Evolutionary conservation across 2,888 invertebrate genomes (phyloP), one percentile per base, ranked within the genome.

Genomic region (Serripes groenlandicus): DNA sequence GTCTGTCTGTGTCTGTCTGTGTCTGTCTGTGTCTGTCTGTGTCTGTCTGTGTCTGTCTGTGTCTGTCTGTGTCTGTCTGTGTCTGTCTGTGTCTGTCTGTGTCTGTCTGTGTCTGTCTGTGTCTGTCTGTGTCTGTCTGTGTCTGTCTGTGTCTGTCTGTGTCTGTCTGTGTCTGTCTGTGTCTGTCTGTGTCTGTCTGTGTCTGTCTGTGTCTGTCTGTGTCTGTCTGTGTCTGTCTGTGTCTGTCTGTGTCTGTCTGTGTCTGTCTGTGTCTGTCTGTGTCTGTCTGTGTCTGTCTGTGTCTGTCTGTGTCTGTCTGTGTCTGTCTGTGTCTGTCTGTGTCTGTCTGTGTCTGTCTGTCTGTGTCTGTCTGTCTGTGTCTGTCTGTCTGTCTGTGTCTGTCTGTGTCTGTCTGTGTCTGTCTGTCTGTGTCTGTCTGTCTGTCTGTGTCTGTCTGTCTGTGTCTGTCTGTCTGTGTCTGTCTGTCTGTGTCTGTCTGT

Each of bases 371-470:
- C 62, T 74, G 60, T 74, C 60, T 42, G 60, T 74, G 42, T 74
- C 28, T 74, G 42, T 74, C 28, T 34, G 62, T 74, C 62, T 42
- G 62, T 62, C 62, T 62, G 62, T 74, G 74, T 62, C 74, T 74
- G 62, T 74, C 62, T 74, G 62, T 74, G 42, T 74, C 62, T 74
- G 62, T 74, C 62, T 74, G 62, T 72, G 58, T 42, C 42, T 42
- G 42, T 18, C 42, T n/a, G n/a, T n/a, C n/a, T n/a, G n/a, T 42
- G 18, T 18, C 42, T 42, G 42, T 18, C 42, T 42, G 42, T 18
- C 42, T 42, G 42, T 18, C 42, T 42, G 42, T 42, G 42, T 18
- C 42, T 42, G 42, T 18, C 42, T 42, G 42, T 18, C 42, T 42
- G 18, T n/a, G n/a, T n/a, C n/a, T n/a, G n/a, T n/a, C n/a, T n/a